Percentiles rank a stretch among this genome's conserved stretches.
Conservation (phyloP, 1,140 invertebrate species). For the Pseudomyrmex dendroicus region DNA sequence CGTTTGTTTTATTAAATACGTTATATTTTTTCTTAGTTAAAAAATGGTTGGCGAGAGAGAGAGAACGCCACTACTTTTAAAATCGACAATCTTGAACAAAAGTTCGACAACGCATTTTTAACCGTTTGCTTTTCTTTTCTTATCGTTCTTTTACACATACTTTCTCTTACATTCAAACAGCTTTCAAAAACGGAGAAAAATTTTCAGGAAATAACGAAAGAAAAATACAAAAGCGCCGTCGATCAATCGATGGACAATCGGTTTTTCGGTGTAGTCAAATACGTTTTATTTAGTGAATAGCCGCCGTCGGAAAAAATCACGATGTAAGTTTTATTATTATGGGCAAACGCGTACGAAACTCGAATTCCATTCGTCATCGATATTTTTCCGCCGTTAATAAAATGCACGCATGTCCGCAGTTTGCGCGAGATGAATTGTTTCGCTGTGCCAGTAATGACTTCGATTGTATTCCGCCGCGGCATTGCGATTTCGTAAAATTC, state of each 20-base stretch:
- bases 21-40: no score
- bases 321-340: slow-evolving; percentile 40
- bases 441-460: slow-evolving; percentile 34
- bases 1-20: no score
- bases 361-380: slow-evolving; percentile 23
- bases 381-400: slow-evolving; percentile 45
- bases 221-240: background rate
- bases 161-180: background rate
- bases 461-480: slow-evolving; percentile 34
- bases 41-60: no score
- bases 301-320: slow-evolving; percentile 26
- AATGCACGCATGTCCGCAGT: slow-evolving; percentile 14
- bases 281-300: slow-evolving; percentile 31
- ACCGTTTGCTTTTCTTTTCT: no score
- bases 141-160: no score
- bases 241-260: slow-evolving; percentile 40
- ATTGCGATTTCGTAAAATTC: slow-evolving; percentile 54
- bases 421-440: slow-evolving; percentile 32
- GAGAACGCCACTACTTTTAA: no score
- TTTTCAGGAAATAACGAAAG: background rate
- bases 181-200: slow-evolving; percentile 2
- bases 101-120: no score
- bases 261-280: background rate
- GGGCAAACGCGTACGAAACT: background rate
- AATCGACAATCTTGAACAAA: no score